Percentiles rank a stretch among this genome's conserved stretches.
Evolutionary conservation across 1,140 invertebrate genomes (phyloP).

Genomic region (Lasaia peninsularis): DNA sequence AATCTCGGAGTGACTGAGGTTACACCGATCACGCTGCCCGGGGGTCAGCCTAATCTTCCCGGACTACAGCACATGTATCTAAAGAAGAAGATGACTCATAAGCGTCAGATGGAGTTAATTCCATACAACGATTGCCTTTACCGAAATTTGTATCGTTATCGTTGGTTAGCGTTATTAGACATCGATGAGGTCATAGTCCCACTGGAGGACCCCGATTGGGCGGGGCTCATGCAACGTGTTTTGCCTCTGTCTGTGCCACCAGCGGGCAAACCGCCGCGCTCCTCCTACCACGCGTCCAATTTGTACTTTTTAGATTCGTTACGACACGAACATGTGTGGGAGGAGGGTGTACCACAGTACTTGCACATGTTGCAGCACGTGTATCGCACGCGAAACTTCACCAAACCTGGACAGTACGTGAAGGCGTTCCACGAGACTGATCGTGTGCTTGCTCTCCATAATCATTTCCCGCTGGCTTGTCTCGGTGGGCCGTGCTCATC

Average conservation of each 20-base stretch:
- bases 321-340: slow-evolving; percentile 87
- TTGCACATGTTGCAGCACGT: slow-evolving; percentile 97
- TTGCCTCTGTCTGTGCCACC: slow-evolving; percentile 85
- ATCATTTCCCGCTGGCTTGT: slow-evolving; percentile 94
- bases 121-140: slow-evolving; percentile 98
- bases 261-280: slow-evolving; percentile 83
- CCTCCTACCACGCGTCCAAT: slow-evolving; percentile 94
- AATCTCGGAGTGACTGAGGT: slow-evolving; percentile 87
- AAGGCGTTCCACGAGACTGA: slow-evolving; percentile 97
- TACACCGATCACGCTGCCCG: slow-evolving; percentile 92
- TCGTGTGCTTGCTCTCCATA: slow-evolving; percentile 92
- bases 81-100: slow-evolving; percentile 93
- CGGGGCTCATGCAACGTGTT: slow-evolving; percentile 86
- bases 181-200: slow-evolving; percentile 98
- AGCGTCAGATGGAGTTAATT: slow-evolving; percentile 96
- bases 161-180: slow-evolving; percentile 93
- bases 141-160: slow-evolving; percentile 93
- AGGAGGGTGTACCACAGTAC: slow-evolving; percentile 90
- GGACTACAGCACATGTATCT: slow-evolving; percentile 93
- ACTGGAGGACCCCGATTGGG: slow-evolving; percentile 87
- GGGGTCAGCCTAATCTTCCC: slow-evolving; percentile 93
- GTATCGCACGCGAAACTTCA: slow-evolving; percentile 93
- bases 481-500: slow-evolving; percentile 91
- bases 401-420: slow-evolving; percentile 94
- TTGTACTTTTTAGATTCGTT: slow-evolving; percentile 97